Conservation (phyloP, 2,888 invertebrate genomes). For the Endotricha flammealis region DNA sequence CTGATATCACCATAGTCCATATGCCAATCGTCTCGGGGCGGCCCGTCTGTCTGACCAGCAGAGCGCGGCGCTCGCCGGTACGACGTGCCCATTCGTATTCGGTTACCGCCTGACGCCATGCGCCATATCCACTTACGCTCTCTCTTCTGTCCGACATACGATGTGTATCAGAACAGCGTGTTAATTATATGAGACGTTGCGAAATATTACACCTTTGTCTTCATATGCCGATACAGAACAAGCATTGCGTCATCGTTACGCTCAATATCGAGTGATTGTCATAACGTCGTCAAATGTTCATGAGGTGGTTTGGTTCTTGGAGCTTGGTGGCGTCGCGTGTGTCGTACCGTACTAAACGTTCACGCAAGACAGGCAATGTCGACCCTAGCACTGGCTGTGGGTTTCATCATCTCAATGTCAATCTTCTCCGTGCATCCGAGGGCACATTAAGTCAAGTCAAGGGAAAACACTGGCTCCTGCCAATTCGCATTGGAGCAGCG, state of each 20-base stretch:
- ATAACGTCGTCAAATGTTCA: too few relatives aligned
- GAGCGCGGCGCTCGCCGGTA: conserved; percentile 45
- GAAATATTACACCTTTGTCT: conserved; percentile 26
- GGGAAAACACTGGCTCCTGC: too few relatives aligned
- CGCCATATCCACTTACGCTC: conserved; percentile 5
- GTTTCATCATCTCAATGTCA: too few relatives aligned
- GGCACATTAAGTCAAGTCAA: too few relatives aligned
- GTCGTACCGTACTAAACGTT: too few relatives aligned
- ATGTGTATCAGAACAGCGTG: conserved; percentile 26
- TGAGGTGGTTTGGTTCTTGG: too few relatives aligned
- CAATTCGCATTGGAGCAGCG: too few relatives aligned
- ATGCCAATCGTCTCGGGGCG: conserved; percentile 19
- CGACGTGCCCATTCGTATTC: conserved; percentile 52
- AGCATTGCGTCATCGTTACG: not conserved
- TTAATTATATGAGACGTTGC: conserved; percentile 36
- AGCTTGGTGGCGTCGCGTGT: too few relatives aligned
- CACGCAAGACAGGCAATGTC: too few relatives aligned
- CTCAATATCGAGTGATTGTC: too few relatives aligned
- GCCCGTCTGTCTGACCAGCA: conserved; percentile 48
- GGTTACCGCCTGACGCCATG: conserved; percentile 37
- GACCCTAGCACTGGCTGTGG: too few relatives aligned
- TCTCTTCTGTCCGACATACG: conserved; percentile 16
- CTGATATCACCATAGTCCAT: conserved; percentile 6
- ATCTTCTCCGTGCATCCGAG: too few relatives aligned
- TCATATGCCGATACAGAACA: conserved; percentile 10